Evolutionary conservation across 2,797 vertebrate species (phyloP), one percentile per base, ranked within the genome.

Genomic region (Pantherophis vulpinus): DNA sequence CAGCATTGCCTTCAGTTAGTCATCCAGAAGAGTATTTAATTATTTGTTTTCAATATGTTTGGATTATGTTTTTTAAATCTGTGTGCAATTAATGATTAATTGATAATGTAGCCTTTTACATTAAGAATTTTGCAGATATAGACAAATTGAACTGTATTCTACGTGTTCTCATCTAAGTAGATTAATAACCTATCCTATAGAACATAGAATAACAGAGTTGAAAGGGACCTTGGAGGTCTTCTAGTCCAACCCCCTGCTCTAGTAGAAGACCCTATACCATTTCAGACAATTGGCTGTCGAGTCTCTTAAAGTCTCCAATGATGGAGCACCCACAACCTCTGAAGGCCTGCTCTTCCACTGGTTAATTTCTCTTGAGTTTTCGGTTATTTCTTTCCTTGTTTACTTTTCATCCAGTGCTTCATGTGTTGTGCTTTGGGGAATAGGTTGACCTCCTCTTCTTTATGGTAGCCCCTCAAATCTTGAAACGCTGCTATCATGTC

Each of bases 11-110:
- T 0, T 1, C 60, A 6, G 5, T 87, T 5, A 23, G 93, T 88
- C 18, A 0, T 27, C 0, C 13, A 0, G 0, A 1, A 93, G 88
- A 55, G 66, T 92, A 66, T 91, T 55, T 91, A 0, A 0, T 59
- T 0, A 0, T 27, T 87, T 2, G 51, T 86, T 14, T n/a, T 92
- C 25, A 0, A 5, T 0, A 42, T 89, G 37, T 37, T 89, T 87
- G 86, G 60, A 55, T 58, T 89, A n/a, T 54, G 0, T 18, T 66
- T 79, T 90, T 87, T 89, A 92, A 90, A 88, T 89, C 5, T 59
- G n/a, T 23, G 54, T 91, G 59, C 37, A 90, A 86, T 92, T 92
- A 87, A 90, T 29, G 37, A 61, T 61, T 42, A 90, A 94, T 91
- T 42, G 56, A 32, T 61, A 90, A 92, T 14, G 1, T 20, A 37